Conservation (phyloP, 2,888 invertebrate species). For the Caenorhabditis afra region DNA sequence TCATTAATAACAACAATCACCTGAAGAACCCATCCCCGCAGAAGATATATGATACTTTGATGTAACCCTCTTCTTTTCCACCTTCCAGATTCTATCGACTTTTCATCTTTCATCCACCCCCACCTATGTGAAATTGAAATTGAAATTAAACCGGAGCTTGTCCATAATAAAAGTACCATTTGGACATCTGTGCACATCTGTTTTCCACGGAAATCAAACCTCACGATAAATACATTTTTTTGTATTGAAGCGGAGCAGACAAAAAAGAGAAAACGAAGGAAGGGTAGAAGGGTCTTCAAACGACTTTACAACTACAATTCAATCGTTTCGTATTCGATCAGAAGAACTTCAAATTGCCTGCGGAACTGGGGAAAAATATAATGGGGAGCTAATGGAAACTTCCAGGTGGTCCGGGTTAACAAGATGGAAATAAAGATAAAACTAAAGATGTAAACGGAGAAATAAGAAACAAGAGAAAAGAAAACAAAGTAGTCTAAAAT, state of each 20-base stretch:
- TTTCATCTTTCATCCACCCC: slow-evolving; percentile 14
- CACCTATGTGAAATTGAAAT: not conserved
- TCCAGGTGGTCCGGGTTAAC: no score
- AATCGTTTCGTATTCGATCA: slow-evolving; percentile 22
- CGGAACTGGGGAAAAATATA: no score
- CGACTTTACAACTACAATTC: slow-evolving; percentile 50
- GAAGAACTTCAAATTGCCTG: slow-evolving; percentile 1
- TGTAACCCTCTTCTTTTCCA: slow-evolving; percentile 57
- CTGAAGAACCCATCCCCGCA: slow-evolving; percentile 66
- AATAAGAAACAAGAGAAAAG: not conserved
- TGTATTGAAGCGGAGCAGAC: slow-evolving; percentile 3
- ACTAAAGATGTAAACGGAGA: not conserved
- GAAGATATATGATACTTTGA: slow-evolving; percentile 75
- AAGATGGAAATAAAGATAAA: not conserved
- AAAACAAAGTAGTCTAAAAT: slow-evolving; percentile 16
- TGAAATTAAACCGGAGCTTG: slow-evolving; percentile 47
- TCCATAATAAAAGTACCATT: slow-evolving; percentile 42
- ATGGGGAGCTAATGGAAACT: no score
- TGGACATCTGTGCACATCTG: slow-evolving; percentile 28
- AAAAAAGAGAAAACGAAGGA: not conserved
- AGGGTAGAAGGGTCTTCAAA: slow-evolving; percentile 27
- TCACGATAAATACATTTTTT: slow-evolving; percentile 7
- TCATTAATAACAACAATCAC: slow-evolving; percentile 54
- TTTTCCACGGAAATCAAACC: not conserved
- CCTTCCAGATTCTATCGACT: slow-evolving; percentile 16